Evolutionary conservation across 2,113 vertebrate genomes (phyloP).

Genomic region (Mormyrus iriodes): DNA sequence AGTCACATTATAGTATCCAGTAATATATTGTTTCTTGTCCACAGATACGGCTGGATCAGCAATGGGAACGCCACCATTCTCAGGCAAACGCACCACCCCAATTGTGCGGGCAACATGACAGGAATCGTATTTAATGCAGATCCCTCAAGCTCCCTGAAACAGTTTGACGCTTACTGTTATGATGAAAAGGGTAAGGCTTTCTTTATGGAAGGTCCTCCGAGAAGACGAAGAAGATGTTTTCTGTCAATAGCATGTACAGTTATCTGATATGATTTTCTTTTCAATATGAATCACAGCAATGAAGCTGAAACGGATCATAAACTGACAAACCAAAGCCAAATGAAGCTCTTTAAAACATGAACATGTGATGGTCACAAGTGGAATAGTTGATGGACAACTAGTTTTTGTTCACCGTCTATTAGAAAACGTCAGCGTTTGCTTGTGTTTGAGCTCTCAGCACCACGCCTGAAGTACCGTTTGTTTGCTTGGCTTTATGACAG

Average conservation of each 20-base stretch:
- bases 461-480: not conserved
- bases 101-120: constrained; percentile 68
- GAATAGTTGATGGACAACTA: not conserved
- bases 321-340: not conserved
- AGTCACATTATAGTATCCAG: not conserved
- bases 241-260: not conserved
- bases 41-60: constrained; percentile 74
- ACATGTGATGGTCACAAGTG: not conserved
- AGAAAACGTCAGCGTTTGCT: not conserved
- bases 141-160: constrained; percentile 17
- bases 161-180: constrained; percentile 75
- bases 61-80: constrained; percentile 59
- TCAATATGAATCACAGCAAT: not conserved
- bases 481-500: not conserved
- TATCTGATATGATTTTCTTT: not conserved
- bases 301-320: not conserved
- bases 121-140: constrained; percentile 55
- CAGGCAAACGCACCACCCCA: constrained; percentile 55
- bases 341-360: not conserved
- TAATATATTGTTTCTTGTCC: constrained; percentile 19
- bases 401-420: not conserved
- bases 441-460: not conserved
- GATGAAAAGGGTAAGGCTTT: constrained; percentile 64
- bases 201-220: not conserved
- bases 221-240: not conserved